Evolutionary conservation across 2,113 vertebrate genomes (phyloP), one percentile per base, ranked within the genome.

Genomic region (Cariama cristata): DNA sequence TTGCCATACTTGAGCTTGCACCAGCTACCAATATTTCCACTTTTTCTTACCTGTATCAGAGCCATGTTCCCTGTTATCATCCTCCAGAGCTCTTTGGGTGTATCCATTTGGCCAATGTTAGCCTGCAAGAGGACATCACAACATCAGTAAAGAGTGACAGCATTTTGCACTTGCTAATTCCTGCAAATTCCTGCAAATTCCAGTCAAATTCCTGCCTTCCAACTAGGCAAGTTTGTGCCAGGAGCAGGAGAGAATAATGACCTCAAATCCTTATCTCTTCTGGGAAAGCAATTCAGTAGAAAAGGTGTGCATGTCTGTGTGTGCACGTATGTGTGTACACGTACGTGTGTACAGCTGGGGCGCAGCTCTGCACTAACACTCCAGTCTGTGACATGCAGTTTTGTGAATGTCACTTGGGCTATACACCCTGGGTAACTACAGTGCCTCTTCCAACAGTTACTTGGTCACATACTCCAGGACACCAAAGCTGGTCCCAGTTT

Each of bases 1-100:
- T 35, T 8, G n/a, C 14, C 59, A 14, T 2, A 49, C 11, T 0
- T 42, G 83, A 40, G 38, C 30, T 66, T 32, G 16, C 8, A 28
- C 27, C 49, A 55, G 8, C 45, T 20, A 33, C 11, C 5, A 56
- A 5, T 2, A 15, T 4, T 47, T 11, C 38, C 62, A 26, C 18
- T 6, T 35, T 60, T 42, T 24, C 91, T 97, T 40, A 99, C 99
- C 99, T 99, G 99, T 94, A 99, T 99, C 93, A 99, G 98, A 58
- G 99, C 99, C 97, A 99, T 98, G 98, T 99, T 99, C 79, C 99
- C 99, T 7, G 99, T 99, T 84, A 99, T 99, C 99, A 99, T 99
- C 97, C 97, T 98, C 99, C 99, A 99, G 98, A 99, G 99, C 97
- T 99, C 99, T 97, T 99, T 99, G 90, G 98, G 96, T n/a, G 99